Percentiles rank a stretch among this genome's conserved stretches.
Conservation (phyloP, 92 coral and sea anemone genomes). For the Diadumene lineata region DNA sequence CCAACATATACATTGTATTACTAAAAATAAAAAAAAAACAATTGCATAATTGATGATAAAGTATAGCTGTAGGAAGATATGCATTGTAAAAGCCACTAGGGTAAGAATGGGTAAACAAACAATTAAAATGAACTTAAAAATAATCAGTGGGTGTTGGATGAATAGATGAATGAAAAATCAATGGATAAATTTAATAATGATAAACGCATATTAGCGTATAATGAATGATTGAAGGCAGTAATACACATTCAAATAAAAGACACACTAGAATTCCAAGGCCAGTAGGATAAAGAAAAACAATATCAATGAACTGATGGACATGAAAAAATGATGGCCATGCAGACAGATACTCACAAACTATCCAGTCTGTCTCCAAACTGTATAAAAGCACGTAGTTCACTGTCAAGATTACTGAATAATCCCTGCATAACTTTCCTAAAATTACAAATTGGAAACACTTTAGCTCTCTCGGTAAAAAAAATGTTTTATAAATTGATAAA, state of each 20-base stretch:
- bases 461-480: too few relatives aligned
- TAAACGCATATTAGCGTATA: neutral
- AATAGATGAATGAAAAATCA: neutral
- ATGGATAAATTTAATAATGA: neutral
- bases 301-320: neutral
- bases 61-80: too few relatives aligned
- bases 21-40: constrained; percentile 25
- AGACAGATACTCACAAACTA: constrained; percentile 73
- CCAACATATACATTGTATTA: constrained; percentile 98
- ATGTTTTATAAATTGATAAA: too few relatives aligned
- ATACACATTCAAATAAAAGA: neutral
- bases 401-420: constrained; percentile 81
- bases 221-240: neutral
- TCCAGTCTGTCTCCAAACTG: constrained; percentile 97
- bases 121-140: too few relatives aligned
- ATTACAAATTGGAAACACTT: neutral
- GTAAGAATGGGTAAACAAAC: too few relatives aligned
- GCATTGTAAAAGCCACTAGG: too few relatives aligned
- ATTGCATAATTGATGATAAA: neutral
- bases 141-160: neutral
- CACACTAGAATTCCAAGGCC: neutral
- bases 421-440: constrained; percentile 93
- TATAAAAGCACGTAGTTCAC: constrained; percentile 82
- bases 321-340: neutral
- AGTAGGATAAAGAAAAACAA: neutral